Conservation (phyloP, 2,113 vertebrate genomes). For the Solenodon paradoxus region DNA sequence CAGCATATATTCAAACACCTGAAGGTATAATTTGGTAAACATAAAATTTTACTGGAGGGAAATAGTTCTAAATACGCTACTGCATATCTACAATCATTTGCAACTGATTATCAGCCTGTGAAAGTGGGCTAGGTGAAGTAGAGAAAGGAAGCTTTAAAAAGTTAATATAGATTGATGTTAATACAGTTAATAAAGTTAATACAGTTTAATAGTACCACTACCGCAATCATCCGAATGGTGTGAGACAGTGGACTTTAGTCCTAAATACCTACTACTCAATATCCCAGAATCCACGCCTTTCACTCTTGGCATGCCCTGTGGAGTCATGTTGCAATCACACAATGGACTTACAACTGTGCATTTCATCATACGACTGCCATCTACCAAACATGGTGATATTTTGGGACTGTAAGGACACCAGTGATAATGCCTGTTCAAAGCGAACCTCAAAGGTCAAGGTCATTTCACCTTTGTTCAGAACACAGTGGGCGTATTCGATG, state of each 20-base stretch:
- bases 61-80: background rate
- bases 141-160: background rate
- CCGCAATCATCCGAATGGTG: background rate
- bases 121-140: background rate
- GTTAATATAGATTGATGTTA: background rate
- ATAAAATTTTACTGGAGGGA: background rate
- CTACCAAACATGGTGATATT: background rate
- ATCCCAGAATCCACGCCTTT: background rate
- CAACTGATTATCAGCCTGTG: background rate
- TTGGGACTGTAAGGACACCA: background rate
- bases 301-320: rapidly evolving
- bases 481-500: background rate
- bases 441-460: background rate
- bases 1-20: background rate
- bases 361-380: background rate
- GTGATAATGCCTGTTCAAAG: background rate
- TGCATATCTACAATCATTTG: background rate
- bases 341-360: background rate
- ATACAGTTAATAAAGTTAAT: too few species aligned
- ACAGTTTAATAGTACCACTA: too few species aligned
- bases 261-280: background rate
- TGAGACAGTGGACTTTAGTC: background rate
- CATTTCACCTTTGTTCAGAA: constrained; percentile 55
- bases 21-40: background rate
- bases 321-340: background rate